A percentile compares a stretch with the other conserved stretches of the same genome.
phyloP scores from a whole-genome alignment of 2,797 vertebrate genomes.

The Lepidocolaptes lacrymiger region DNA sequence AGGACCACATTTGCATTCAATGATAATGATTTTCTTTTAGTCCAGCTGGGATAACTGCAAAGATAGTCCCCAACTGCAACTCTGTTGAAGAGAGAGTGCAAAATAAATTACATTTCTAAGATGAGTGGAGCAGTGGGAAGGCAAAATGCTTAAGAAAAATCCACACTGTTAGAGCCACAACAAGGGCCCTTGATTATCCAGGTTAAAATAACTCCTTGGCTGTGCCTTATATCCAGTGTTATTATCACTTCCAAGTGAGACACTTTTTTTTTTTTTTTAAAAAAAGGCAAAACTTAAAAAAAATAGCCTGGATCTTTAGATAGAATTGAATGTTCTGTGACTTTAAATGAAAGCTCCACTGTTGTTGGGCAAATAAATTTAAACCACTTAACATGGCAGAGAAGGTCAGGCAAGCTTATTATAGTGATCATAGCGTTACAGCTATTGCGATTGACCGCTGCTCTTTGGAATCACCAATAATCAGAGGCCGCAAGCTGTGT shows the following conservation, averaged over 20 bases:
- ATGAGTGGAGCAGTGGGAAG: constrained; percentile 7
- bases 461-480: constrained; percentile 87
- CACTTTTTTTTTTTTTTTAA: no score
- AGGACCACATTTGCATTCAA: constrained; percentile 45
- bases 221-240: background rate
- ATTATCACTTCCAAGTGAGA: background rate
- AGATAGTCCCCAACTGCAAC: constrained; percentile 21
- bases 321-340: constrained; percentile 83
- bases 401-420: constrained; percentile 87
- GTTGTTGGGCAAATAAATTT: constrained; percentile 89
- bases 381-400: constrained; percentile 89
- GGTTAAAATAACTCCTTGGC: constrained; percentile 18
- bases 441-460: constrained; percentile 86
- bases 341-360: constrained; percentile 85
- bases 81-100: background rate
- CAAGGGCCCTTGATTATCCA: background rate
- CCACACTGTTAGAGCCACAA: background rate
- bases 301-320: constrained; percentile 71
- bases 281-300: background rate
- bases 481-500: constrained; percentile 88
- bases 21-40: constrained; percentile 59
- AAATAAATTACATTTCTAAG: constrained; percentile 19
- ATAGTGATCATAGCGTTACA: constrained; percentile 88
- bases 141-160: constrained; percentile 18
- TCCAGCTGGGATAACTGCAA: constrained; percentile 25